Base-by-base conservation (phyloP, 2,888 invertebrate genomes). In the Chironomus riparius region DNA sequence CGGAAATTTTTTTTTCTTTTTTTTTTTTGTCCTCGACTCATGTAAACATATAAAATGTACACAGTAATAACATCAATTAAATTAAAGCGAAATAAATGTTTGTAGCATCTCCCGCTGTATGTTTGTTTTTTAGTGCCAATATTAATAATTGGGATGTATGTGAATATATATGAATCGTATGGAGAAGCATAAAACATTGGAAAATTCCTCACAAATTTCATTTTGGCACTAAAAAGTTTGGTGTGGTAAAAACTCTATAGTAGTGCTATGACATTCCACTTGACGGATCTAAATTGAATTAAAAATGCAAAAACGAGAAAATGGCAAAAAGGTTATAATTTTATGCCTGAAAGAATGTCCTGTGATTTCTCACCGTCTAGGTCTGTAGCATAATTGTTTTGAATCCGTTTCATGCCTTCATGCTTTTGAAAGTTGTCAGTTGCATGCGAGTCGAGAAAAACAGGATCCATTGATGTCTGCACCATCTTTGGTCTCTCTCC, bases 171-270 rank as follows among this genome's bases (percentile, higher is more conserved):
- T 38, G 38, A 28, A 28, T n/a, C 4, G 38, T 38, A 38, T 38
- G 38, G 56, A 56, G 56, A 56, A 56, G 12, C 10, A 22, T 65
- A 65, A 65, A 21, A 24, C 21, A 21, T 56, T 56, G 18, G 56
- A 15, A 18, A 56, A 50, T 50, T 56, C 15, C 18, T 56, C 38
- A 38, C 38, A 38, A 38, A 10, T 38, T 56, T 71, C 5, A 71
- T 47, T 72, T 72, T 72, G 72, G 72, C 72, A 72, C 72, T 72
- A 72, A 72, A 65, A 72, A 72, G 62, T 72, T 72, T 62, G 13
- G 21, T 47, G 62, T 28, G 24, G 56, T 56, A 21, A 72, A 72
- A 61, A 62, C 61, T 61, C 72, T 38, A 38, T 62, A 72, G 47
- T 70, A 47, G 21, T 72, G 62, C 72, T 72, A 72, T 62, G 72